Evolutionary conservation across 2,888 invertebrate species (phyloP).

Genomic region (Himalopsyche kuldschensis): DNA sequence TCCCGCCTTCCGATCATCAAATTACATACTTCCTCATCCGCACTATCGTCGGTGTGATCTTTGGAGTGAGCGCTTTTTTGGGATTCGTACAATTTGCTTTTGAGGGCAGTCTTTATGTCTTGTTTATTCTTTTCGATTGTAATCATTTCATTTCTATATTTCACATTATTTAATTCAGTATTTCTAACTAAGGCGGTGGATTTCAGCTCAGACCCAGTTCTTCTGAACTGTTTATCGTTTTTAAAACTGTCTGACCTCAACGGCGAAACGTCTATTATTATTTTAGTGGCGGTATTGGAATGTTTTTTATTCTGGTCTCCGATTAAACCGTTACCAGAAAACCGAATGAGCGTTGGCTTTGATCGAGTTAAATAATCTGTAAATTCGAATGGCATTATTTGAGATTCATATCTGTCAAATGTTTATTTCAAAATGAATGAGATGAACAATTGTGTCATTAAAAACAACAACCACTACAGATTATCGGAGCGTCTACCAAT

Average conservation of each 20-base stretch:
- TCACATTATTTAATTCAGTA: conserved; percentile 43
- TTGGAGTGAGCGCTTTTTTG: conserved; percentile 48
- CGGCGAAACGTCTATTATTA: conserved; percentile 51
- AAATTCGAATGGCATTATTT: conserved; percentile 13
- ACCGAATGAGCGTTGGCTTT: conserved; percentile 47
- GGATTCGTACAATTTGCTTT: conserved; percentile 47
- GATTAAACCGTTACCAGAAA: conserved; percentile 37
- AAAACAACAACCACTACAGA: background rate
- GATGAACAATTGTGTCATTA: background rate
- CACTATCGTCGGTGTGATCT: conserved; percentile 54
- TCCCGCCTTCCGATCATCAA: conserved; percentile 48
- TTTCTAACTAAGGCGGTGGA: conserved; percentile 52
- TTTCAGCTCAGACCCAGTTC: conserved; percentile 47
- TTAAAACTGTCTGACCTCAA: conserved; percentile 42
- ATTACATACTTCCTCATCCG: conserved; percentile 64
- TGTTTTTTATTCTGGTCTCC: conserved; percentile 38
- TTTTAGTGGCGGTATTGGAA: conserved; percentile 50
- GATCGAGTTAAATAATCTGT: conserved; percentile 48
- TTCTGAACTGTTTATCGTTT: conserved; percentile 39
- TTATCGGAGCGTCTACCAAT: background rate
- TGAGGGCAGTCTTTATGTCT: conserved; percentile 27
- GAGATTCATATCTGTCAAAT: background rate
- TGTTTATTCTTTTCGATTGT: conserved; percentile 14
- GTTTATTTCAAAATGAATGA: background rate
- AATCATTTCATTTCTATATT: conserved; percentile 24